Conservation (phyloP, 2,888 invertebrate genomes). For the Heteromurus nitidus region DNA sequence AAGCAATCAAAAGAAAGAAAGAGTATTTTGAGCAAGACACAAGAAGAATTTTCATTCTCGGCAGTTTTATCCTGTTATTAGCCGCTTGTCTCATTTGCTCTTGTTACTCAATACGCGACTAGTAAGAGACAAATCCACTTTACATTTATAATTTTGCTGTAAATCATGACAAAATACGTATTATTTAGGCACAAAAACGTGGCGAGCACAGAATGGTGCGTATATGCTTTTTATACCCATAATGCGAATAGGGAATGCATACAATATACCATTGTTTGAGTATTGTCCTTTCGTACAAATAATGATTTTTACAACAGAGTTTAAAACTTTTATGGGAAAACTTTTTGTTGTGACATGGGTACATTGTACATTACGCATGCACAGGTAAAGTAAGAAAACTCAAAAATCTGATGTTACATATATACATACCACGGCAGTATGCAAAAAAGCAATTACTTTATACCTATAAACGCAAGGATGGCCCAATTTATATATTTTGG, state of each 20-base stretch:
- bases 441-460: too few species aligned
- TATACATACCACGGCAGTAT: too few species aligned
- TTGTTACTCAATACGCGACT: constrained; percentile 42
- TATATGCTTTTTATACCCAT: neutral
- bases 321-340: too few species aligned
- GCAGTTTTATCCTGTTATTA: constrained; percentile 43
- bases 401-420: too few species aligned
- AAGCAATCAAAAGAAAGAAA: constrained; percentile 46
- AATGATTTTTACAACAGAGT: neutral
- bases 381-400: too few species aligned
- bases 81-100: constrained; percentile 28
- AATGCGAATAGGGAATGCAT: too few species aligned
- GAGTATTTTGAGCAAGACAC: neutral
- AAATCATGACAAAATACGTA: constrained; percentile 22
- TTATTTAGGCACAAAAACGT: neutral
- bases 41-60: constrained; percentile 36
- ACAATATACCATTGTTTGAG: neutral
- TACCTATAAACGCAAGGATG: too few species aligned
- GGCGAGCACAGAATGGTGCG: neutral
- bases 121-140: constrained; percentile 13
- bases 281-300: constrained; percentile 1
- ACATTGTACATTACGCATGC: too few species aligned
- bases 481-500: too few species aligned
- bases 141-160: constrained; percentile 12
- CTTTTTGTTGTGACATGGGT: too few species aligned